These are phyloP conservation scores for Platypus cylindrus DNA, from an alignment of 2,888 invertebrate species.

Conservation along the genomic window DNA sequence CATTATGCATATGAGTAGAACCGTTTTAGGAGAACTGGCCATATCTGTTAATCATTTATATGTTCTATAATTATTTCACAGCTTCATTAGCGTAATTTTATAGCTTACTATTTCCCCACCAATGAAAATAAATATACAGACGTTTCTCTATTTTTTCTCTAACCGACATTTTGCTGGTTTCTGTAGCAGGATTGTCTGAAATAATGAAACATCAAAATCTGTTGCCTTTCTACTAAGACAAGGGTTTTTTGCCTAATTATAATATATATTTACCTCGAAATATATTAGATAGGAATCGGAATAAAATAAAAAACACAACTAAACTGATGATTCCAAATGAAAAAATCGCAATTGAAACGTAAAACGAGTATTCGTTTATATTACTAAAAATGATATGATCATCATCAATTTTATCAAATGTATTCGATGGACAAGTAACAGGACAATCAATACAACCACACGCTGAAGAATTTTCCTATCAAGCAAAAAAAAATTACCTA, in stretches of 20 bases:
- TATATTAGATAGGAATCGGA: too few species aligned
- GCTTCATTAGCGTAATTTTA: too few species aligned
- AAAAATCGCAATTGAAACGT: constrained; percentile 34
- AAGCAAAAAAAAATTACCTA: constrained; percentile 11
- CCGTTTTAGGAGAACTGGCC: constrained; percentile 51
- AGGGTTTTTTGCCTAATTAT: too few species aligned
- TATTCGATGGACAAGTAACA: constrained; percentile 44
- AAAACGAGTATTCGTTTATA: constrained; percentile 51
- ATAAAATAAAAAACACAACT: constrained; percentile 1
- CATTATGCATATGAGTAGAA: constrained; percentile 52
- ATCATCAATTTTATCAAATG: constrained; percentile 33
- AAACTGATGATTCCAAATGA: constrained; percentile 2
- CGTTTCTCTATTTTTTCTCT: too few species aligned
- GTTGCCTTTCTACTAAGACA: too few species aligned
- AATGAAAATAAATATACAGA: too few species aligned
- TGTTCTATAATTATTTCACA: constrained; percentile 26
- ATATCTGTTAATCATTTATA: too few species aligned
- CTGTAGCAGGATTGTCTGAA: too few species aligned
- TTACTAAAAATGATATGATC: constrained; percentile 42
- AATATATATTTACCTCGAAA: too few species aligned
- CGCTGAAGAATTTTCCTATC: constrained; percentile 39
- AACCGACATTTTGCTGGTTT: too few species aligned
- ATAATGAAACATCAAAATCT: too few species aligned
- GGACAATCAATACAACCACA: constrained; percentile 73
- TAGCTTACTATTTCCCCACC: too few species aligned